phyloP scores from a whole-genome alignment of 1,140 invertebrate species.

The Drosophila elegans region DNA sequence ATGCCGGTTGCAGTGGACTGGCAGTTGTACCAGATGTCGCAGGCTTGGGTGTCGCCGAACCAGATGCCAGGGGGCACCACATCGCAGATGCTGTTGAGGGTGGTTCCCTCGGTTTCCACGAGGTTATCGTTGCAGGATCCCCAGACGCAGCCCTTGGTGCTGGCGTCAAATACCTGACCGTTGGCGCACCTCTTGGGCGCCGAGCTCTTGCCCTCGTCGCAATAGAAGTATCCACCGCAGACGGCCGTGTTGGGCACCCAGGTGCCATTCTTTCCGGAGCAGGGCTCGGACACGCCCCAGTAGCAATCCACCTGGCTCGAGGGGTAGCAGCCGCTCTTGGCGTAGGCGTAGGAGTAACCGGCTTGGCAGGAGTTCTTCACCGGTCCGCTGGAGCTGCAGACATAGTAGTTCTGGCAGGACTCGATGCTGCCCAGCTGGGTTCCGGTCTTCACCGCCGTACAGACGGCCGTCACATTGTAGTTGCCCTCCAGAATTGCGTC shows the following conservation, averaged over 20 bases:
- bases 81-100: slow-evolving; percentile 10
- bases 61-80: slow-evolving; percentile 39
- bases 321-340: slow-evolving; percentile 23
- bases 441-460: slow-evolving; percentile 29
- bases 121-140: slow-evolving; percentile 6
- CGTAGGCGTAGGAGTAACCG: slow-evolving; percentile 49
- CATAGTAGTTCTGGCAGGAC: slow-evolving; percentile 58
- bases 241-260: slow-evolving; percentile 39
- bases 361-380: slow-evolving; percentile 8
- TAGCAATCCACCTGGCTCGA: slow-evolving; percentile 36
- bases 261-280: slow-evolving; percentile 1
- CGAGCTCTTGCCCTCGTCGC: not conserved
- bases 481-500: slow-evolving; percentile 46
- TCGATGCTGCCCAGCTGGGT: slow-evolving; percentile 48
- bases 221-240: slow-evolving; percentile 42
- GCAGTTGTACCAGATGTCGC: slow-evolving; percentile 38
- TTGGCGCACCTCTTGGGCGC: slow-evolving; percentile 7
- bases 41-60: slow-evolving; percentile 35
- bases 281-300: slow-evolving; percentile 42
- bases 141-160: slow-evolving; percentile 1
- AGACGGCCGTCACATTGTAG: slow-evolving; percentile 65
- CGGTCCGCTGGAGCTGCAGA: slow-evolving; percentile 40
- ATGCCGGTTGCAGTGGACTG: not conserved
- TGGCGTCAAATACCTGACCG: slow-evolving; percentile 8
- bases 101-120: not conserved